Percentiles rank a stretch among this genome's conserved stretches.
Evolutionary conservation across 1,140 invertebrate genomes (phyloP).

Genomic region (Paraescarpia echinospica): DNA sequence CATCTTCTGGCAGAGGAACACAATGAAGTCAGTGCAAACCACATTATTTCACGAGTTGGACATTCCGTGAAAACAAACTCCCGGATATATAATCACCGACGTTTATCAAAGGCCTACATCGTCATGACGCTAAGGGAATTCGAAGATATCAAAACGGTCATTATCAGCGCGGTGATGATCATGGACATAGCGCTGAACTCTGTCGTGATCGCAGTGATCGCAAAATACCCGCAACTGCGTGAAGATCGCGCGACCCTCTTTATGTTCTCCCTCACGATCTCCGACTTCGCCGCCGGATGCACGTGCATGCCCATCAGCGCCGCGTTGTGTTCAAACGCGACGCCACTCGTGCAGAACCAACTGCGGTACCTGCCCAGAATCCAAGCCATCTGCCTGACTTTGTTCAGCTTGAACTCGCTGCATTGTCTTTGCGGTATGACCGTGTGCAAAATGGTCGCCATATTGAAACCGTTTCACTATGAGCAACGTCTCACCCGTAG

Average conservation of each 20-base stretch:
- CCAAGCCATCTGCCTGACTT: background rate
- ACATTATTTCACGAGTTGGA: background rate
- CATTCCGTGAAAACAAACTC: background rate
- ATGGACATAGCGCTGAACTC: background rate
- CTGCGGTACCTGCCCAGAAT: background rate
- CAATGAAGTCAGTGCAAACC: background rate
- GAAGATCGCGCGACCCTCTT: background rate
- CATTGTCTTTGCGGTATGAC: background rate
- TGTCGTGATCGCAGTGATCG: background rate
- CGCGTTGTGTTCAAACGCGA: background rate
- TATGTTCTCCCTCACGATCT: background rate
- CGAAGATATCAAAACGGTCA: background rate
- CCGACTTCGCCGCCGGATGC: background rate
- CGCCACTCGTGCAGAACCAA: background rate
- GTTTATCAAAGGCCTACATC: background rate
- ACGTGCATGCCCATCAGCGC: constrained; percentile 2
- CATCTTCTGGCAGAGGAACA: background rate
- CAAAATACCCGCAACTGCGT: background rate
- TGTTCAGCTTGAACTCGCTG: background rate
- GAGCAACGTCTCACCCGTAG: background rate
- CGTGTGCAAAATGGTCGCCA: background rate
- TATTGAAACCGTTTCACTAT: background rate
- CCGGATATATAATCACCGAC: background rate
- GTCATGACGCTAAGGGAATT: background rate
- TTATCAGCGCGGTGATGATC: background rate